These are phyloP conservation scores for Oceanodroma tethys DNA, from an alignment of 2,113 vertebrate species.

Conservation along the genomic window DNA sequence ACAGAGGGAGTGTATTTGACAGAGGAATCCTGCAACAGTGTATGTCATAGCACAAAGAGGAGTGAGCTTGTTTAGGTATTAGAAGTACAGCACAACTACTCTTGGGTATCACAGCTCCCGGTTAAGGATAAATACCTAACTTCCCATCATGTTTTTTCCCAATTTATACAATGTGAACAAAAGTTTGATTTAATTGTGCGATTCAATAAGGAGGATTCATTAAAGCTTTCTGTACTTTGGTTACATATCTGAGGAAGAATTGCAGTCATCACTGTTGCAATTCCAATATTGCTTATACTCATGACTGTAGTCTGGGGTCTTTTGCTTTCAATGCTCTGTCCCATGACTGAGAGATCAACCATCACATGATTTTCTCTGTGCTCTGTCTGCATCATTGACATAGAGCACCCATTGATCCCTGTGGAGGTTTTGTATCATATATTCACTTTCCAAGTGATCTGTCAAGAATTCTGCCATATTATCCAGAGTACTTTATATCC, in stretches of 20 bases:
- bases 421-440: not conserved
- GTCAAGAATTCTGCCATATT: not conserved
- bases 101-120: not conserved
- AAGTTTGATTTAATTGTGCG: not conserved
- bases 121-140: not conserved
- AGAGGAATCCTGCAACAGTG: not conserved
- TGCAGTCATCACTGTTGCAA: not conserved
- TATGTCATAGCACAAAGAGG: not conserved
- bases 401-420: not conserved
- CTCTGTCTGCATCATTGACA: not conserved
- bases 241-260: not conserved
- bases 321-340: not conserved
- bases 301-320: accelerated
- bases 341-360: not conserved
- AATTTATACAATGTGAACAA: not conserved
- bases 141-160: not conserved
- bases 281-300: not conserved
- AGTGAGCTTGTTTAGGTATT: not conserved
- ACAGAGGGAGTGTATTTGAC: not conserved
- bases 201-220: not conserved
- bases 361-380: not conserved
- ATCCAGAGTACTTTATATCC: not conserved
- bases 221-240: not conserved
- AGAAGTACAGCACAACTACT: not conserved
- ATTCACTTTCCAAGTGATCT: not conserved